A percentile compares a stretch with the other conserved stretches of the same genome.
These are phyloP conservation scores for Pantherophis alleghaniensis DNA, from an alignment of 2,797 vertebrate species.

Conservation along the genomic window DNA sequence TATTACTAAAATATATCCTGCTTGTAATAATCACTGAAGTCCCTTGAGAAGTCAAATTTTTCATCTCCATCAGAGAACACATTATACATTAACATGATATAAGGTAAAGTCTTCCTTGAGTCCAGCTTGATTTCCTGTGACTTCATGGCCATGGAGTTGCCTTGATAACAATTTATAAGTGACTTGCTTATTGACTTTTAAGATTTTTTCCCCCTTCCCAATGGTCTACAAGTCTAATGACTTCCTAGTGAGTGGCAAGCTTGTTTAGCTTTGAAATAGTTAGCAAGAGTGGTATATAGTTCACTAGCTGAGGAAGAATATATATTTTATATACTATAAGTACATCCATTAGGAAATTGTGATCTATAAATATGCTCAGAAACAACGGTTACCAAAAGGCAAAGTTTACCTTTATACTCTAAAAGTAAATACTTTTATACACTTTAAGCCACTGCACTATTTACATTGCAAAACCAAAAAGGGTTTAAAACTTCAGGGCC, in stretches of 20 bases:
- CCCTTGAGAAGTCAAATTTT: not conserved
- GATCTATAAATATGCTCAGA: not conserved
- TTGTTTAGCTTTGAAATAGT: not conserved
- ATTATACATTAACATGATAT: not conserved
- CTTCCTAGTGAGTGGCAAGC: not conserved
- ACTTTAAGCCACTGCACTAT: not conserved
- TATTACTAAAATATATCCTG: not conserved
- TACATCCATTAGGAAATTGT: not conserved
- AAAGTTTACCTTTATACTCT: not conserved
- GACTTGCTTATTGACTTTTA: not conserved
- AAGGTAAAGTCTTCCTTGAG: not conserved
- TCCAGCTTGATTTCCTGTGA: not conserved
- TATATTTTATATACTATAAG: not conserved
- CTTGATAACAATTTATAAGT: not conserved
- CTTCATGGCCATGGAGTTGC: not conserved
- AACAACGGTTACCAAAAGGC: not conserved
- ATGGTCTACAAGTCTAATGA: not conserved
- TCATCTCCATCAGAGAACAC: not conserved
- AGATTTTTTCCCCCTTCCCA: fast-evolving
- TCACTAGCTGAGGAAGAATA: not conserved
- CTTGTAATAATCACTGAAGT: not conserved
- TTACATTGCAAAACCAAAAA: not conserved
- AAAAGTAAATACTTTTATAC: not conserved
- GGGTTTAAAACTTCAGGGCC: not conserved
- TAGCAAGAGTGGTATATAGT: not conserved